Conservation (phyloP, 2,888 invertebrate genomes). For the Drosophila barbarae region DNA sequence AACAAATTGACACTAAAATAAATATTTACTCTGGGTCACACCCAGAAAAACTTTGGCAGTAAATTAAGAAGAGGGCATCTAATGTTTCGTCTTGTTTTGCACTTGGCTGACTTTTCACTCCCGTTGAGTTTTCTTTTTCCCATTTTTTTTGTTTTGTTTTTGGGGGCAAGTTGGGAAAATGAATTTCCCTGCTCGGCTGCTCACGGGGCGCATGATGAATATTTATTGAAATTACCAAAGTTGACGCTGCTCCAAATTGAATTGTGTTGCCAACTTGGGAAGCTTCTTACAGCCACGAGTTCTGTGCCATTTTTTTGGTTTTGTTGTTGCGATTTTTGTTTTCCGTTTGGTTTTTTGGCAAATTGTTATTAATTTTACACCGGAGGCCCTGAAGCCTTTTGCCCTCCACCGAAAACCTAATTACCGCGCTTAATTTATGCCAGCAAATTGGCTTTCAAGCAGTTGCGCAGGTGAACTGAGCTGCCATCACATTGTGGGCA, state of each 20-base stretch:
- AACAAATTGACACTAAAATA: constrained; percentile 3
- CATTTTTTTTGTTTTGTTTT: constrained; percentile 20
- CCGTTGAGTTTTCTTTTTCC: constrained; percentile 31
- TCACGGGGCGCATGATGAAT: constrained; percentile 75
- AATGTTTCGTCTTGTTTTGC: constrained; percentile 25
- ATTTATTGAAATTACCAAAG: constrained; percentile 78
- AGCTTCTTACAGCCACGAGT: constrained; percentile 31
- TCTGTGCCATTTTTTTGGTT: constrained; percentile 7
- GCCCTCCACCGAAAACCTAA: constrained; percentile 51
- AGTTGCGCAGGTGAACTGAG: constrained; percentile 44
- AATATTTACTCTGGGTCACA: constrained; percentile 1
- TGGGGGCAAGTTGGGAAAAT: constrained; percentile 56
- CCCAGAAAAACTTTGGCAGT: neutral
- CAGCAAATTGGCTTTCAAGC: constrained; percentile 65
- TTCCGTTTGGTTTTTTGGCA: constrained; percentile 57
- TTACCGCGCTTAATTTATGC: constrained; percentile 61
- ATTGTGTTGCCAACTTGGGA: constrained; percentile 71
- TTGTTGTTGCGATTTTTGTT: neutral
- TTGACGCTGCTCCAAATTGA: constrained; percentile 72
- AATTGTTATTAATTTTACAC: constrained; percentile 79
- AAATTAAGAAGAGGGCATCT: constrained; percentile 20
- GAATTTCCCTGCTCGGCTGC: constrained; percentile 52
- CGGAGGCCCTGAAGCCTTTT: constrained; percentile 45
- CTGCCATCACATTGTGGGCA: constrained; percentile 55
- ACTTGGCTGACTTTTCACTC: constrained; percentile 21